Percentiles rank a stretch among this genome's conserved stretches.
Evolutionary conservation across 2,888 invertebrate genomes (phyloP).

Genomic region (Melanostoma scalare): DNA sequence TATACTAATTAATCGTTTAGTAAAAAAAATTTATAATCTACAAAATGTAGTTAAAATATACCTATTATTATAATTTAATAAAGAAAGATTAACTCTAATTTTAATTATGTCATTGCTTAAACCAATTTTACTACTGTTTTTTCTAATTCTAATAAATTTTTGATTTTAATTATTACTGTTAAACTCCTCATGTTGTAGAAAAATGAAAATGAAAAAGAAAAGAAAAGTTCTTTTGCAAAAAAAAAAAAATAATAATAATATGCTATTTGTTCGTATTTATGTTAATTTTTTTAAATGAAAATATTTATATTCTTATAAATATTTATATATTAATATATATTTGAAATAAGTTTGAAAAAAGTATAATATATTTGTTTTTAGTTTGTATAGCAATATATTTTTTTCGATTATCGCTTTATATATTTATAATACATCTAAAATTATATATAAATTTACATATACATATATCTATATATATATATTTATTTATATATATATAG

Average conservation of each 20-base stretch:
- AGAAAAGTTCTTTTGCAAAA: background rate
- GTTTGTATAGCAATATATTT: conserved; percentile 63
- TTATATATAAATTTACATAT: conserved; percentile 39
- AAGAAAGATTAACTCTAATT: conserved; percentile 31
- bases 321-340: conserved; percentile 45
- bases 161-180: conserved; percentile 7
- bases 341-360: conserved; percentile 51
- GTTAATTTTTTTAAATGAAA: conserved; percentile 17
- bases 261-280: conserved; percentile 30
- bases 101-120: conserved; percentile 24
- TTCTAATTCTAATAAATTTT: background rate
- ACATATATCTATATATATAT: conserved; percentile 30
- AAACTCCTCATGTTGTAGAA: conserved; percentile 28
- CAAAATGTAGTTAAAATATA: conserved; percentile 48
- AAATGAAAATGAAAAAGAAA: background rate
- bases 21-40: conserved; percentile 30
- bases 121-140: conserved; percentile 8
- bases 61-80: conserved; percentile 28
- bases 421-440: conserved; percentile 36
- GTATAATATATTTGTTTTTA: conserved; percentile 64
- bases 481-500: conserved; percentile 50
- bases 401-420: conserved; percentile 60
- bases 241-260: background rate
- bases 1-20: conserved; percentile 53
- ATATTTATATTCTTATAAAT: conserved; percentile 21